Evolutionary conservation across 1,140 invertebrate species (phyloP).

Genomic region (Ylistrum balloti): DNA sequence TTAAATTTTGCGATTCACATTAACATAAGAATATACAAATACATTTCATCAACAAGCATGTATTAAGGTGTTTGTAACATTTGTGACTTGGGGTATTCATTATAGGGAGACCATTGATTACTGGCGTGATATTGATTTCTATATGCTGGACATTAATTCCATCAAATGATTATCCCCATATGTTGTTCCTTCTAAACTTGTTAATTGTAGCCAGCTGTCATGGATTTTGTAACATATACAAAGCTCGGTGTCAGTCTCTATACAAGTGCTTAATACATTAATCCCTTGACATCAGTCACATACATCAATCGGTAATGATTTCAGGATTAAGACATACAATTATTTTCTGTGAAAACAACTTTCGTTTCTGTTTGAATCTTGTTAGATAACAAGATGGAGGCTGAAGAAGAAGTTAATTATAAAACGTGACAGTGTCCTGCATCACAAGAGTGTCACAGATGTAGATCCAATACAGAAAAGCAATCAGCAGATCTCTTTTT

Average conservation of each 20-base stretch:
- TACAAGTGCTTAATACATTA: slow-evolving; percentile 16
- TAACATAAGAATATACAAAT: slow-evolving; percentile 8
- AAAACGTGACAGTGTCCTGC: background rate
- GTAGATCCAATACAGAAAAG: background rate
- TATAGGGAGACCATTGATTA: background rate
- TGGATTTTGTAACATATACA: slow-evolving; percentile 46
- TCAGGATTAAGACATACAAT: slow-evolving; percentile 12
- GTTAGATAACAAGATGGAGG: background rate
- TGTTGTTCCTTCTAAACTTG: slow-evolving; percentile 47
- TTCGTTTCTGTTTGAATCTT: background rate
- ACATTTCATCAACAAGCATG: background rate
- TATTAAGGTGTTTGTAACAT: slow-evolving; percentile 4
- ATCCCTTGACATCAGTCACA: background rate
- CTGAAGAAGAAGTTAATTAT: background rate
- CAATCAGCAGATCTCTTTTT: background rate
- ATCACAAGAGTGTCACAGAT: background rate
- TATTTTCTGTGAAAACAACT: slow-evolving; percentile 40
- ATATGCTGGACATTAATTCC: background rate
- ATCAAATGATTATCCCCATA: slow-evolving; percentile 51
- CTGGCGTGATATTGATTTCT: background rate
- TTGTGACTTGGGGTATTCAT: background rate
- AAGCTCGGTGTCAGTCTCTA: background rate
- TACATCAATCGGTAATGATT: slow-evolving; percentile 30
- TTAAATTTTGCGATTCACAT: slow-evolving; percentile 20
- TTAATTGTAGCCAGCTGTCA: slow-evolving; percentile 53